Base-by-base conservation (phyloP, 1,140 invertebrate species). In the Leptinotarsa texana region DNA sequence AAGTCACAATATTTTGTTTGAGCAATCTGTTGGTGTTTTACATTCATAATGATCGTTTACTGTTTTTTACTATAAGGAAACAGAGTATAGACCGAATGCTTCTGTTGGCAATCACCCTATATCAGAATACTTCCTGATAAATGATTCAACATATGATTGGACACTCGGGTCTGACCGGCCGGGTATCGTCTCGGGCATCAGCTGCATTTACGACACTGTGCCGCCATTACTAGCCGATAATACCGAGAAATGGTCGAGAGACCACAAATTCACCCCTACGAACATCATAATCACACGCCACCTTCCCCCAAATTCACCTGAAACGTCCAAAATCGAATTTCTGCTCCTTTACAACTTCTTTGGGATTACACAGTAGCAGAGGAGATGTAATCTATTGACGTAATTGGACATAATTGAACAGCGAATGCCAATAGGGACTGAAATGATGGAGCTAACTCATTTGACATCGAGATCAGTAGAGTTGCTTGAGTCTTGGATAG, bases 371-470 rank as follows among this genome's bases (percentile, higher is more conserved):
- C 15, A n/a, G 71, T n/a, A 73, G 27, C 71, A 73, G 33, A 42
- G 71, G 71, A 66, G 71, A 73, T 73, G 62, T 66, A 73, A 66
- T 73, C 69, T 71, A 73, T 73, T 65, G 71, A 65, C 57, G 57
- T 73, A 73, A 73, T 73, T 73, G 71, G 71, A 73, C 71, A 73
- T 73, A 73, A 73, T 73, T 73, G 71, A 73, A 73, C 63, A 73
- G 71, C n/a, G 42, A 73, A 73, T 66, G 63, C 63, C 71, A 18
- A 65, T 65, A 42, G 71, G 71, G 71, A 73, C 24, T 63, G 18
- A 33, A 15, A 27, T 70, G 69, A 70, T 61, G 71, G 42, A 49
- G 61, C 27, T 65, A 65, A 73, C 71, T 73, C 61, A 63, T 66
- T 73, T 73, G 61, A 73, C 71, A 73, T 57, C 51, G 51, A 57